A percentile compares a stretch with the other conserved stretches of the same genome.
Conservation (phyloP, 2,888 invertebrate species). For the Sarcophaga caerulescens region DNA sequence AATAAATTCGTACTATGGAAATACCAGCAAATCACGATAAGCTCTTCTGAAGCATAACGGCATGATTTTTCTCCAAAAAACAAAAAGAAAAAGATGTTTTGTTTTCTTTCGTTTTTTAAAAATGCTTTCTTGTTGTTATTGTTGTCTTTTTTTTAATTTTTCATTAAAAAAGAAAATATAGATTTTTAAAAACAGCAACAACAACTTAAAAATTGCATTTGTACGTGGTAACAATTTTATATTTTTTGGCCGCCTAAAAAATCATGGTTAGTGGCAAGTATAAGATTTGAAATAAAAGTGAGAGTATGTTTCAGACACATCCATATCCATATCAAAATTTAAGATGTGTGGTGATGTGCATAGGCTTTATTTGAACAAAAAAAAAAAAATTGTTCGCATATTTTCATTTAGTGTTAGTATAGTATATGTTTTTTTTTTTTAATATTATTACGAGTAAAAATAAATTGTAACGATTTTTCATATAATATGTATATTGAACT, state of each 20-base stretch:
- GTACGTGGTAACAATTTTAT: conserved; percentile 22
- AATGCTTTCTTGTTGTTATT: not conserved
- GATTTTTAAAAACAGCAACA: not conserved
- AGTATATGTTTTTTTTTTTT: not conserved
- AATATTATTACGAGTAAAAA: not conserved
- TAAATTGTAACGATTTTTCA: not conserved
- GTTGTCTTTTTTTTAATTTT: conserved; percentile 15
- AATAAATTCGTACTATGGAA: conserved; percentile 52
- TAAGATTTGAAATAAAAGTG: conserved; percentile 55
- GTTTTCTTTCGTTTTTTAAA: conserved; percentile 33
- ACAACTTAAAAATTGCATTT: conserved; percentile 7
- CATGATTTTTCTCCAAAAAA: conserved; percentile 58
- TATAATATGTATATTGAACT: too few species aligned
- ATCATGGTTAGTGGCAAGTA: conserved; percentile 39
- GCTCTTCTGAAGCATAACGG: conserved; percentile 59
- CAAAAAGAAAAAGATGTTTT: conserved; percentile 44
- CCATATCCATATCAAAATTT: not conserved
- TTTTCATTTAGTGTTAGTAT: too few species aligned
- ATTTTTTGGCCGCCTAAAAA: conserved; percentile 10
- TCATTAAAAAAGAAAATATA: conserved; percentile 5
- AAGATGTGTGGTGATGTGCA: not conserved
- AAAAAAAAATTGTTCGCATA: not conserved
- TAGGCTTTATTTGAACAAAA: not conserved
- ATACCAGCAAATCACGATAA: conserved; percentile 52
- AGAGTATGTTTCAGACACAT: conserved; percentile 37